Evolutionary conservation across 2,113 vertebrate genomes (phyloP).

Genomic region (Pantherophis guttatus): DNA sequence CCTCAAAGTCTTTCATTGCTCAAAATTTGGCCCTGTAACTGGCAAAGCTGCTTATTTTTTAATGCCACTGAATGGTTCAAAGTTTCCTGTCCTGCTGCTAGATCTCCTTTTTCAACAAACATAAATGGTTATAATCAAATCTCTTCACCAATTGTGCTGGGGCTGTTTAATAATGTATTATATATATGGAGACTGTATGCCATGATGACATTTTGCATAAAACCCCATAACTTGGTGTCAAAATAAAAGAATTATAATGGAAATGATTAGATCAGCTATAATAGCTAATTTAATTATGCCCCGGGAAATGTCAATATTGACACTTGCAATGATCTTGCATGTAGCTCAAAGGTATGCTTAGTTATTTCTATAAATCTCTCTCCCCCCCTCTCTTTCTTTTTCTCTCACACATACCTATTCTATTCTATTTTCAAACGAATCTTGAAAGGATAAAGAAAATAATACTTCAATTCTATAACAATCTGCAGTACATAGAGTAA

Average conservation of each 20-base stretch:
- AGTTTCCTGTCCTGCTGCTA: not conserved
- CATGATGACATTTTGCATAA: constrained; percentile 46
- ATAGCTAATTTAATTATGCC: constrained; percentile 51
- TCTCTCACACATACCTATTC: not conserved
- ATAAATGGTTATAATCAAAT: not conserved
- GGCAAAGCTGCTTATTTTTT: not conserved
- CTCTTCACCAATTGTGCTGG: constrained; percentile 6
- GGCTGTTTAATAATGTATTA: constrained; percentile 32
- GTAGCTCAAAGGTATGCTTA: constrained; percentile 45
- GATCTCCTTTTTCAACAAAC: not conserved
- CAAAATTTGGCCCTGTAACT: not conserved
- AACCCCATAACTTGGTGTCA: constrained; percentile 19
- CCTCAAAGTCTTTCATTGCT: not conserved
- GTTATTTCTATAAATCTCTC: not conserved
- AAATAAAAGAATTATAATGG: constrained; percentile 43
- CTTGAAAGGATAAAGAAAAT: constrained; percentile 45
- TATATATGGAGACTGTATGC: constrained; percentile 39
- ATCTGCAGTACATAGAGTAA: not conserved
- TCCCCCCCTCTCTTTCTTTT: too few relatives aligned
- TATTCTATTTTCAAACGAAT: constrained; percentile 27
- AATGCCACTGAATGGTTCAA: not conserved
- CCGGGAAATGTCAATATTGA: constrained; percentile 62
- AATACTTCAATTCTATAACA: constrained; percentile 44
- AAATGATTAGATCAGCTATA: constrained; percentile 47
- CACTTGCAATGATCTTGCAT: constrained; percentile 44